Percentiles rank a stretch among this genome's conserved stretches.
These are phyloP conservation scores for Amphimedon queenslandica DNA, from an alignment of 37 sponge, comb jelly and placozoan genomes.

Conservation along the genomic window DNA sequence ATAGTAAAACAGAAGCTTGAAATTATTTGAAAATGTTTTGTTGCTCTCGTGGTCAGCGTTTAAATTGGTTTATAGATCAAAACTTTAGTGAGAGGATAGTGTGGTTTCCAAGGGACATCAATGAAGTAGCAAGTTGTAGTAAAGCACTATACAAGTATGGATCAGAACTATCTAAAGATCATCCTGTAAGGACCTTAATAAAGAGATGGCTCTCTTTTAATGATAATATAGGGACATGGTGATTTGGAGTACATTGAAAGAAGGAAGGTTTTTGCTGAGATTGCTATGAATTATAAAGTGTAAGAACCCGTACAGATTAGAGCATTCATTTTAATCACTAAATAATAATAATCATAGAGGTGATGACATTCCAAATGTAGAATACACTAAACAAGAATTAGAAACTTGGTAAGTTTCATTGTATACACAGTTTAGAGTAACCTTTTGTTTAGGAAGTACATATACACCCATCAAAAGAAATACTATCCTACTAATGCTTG, in stretches of 20 bases:
- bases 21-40: too few species aligned
- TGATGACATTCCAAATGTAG: slow-evolving; percentile 78
- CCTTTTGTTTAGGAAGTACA: slow-evolving; percentile 31
- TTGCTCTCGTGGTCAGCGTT: too few species aligned
- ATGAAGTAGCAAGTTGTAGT: slow-evolving; percentile 59
- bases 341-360: slow-evolving; percentile 50
- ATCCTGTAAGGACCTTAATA: slow-evolving; percentile 27
- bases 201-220: background rate
- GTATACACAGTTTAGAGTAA: background rate
- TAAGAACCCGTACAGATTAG: too few species aligned
- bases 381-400: slow-evolving; percentile 81
- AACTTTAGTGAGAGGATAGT: too few species aligned
- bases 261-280: background rate
- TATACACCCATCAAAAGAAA: slow-evolving; percentile 39
- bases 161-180: slow-evolving; percentile 53
- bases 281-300: background rate
- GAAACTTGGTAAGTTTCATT: slow-evolving; percentile 67
- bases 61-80: too few species aligned
- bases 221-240: background rate
- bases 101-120: slow-evolving; percentile 76
- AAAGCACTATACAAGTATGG: slow-evolving; percentile 52
- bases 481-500: slow-evolving; percentile 83
- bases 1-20: too few species aligned
- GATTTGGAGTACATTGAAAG: background rate
- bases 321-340: background rate